Evolutionary conservation across 2,797 vertebrate species (phyloP).

Genomic region (Darevskia nairensis): DNA sequence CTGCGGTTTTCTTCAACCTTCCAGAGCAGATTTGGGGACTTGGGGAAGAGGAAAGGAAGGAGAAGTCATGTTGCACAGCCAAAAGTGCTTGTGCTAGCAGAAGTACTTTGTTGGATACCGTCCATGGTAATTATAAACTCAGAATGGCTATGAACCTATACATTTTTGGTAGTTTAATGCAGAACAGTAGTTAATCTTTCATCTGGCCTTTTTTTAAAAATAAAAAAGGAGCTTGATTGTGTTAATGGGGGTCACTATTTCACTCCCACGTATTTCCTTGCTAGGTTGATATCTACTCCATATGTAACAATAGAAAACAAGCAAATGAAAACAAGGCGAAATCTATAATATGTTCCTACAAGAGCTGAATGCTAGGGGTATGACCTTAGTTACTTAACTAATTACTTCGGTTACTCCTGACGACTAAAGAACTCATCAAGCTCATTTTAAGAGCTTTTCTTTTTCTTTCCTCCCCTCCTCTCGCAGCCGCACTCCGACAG

Average conservation of each 20-base stretch:
- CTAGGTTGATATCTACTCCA: conserved; percentile 26
- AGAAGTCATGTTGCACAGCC: no score
- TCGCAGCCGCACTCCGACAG: conserved; percentile 21
- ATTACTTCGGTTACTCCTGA: conserved; percentile 10
- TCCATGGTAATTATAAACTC: not conserved
- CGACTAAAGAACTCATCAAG: not conserved
- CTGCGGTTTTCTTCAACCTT: no score
- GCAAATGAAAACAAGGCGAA: conserved; percentile 40
- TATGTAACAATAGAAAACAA: conserved; percentile 11
- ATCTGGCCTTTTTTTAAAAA: conserved; percentile 2
- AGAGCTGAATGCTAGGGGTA: not conserved
- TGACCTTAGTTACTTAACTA: conserved; percentile 19
- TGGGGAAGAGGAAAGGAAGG: not conserved
- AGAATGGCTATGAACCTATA: not conserved
- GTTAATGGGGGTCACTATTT: not conserved
- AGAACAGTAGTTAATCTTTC: not conserved
- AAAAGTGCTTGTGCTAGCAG: not conserved
- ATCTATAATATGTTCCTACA: conserved; percentile 39
- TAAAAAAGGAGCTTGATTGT: not conserved
- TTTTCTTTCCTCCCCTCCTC: not conserved
- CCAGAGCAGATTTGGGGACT: not conserved
- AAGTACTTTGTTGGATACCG: not conserved
- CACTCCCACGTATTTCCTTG: not conserved
- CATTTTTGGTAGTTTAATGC: not conserved
- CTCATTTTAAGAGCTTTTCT: conserved; percentile 19